Percentiles rank a stretch among this genome's conserved stretches.
Evolutionary conservation across 2,797 vertebrate genomes (phyloP).

Genomic region (Microchirus variegatus): DNA sequence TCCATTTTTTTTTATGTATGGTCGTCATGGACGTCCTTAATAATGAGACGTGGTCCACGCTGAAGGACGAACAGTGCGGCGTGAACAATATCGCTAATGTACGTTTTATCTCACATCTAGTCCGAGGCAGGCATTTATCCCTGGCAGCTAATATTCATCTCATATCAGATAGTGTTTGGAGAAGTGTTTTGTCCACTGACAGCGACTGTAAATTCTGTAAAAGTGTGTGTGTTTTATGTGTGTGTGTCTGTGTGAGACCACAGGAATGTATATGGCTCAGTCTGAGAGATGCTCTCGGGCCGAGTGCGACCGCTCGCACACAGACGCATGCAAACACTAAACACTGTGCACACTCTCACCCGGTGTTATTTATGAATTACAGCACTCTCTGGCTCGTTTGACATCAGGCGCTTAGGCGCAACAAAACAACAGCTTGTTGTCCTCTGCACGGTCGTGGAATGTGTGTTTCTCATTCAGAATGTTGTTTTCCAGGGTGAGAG

Average conservation of each 20-base stretch:
- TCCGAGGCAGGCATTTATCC: slow-evolving; percentile 47
- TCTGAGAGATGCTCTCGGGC: slow-evolving; percentile 43
- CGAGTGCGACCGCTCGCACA: slow-evolving; percentile 3
- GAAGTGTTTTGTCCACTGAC: slow-evolving; percentile 63
- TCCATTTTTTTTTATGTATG: too few species aligned
- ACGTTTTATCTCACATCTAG: slow-evolving; percentile 37
- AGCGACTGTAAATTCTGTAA: slow-evolving; percentile 69
- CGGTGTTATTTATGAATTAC: slow-evolving; percentile 29
- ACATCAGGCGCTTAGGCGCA: slow-evolving; percentile 7
- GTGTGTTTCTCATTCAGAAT: background rate
- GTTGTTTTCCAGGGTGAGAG: too few species aligned
- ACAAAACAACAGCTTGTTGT: background rate
- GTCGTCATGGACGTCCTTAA: slow-evolving; percentile 14
- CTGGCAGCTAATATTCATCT: slow-evolving; percentile 40
- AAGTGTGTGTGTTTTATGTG: slow-evolving; percentile 30
- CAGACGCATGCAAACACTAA: slow-evolving; percentile 11
- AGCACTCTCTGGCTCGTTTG: slow-evolving; percentile 26
- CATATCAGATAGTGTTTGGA: slow-evolving; percentile 58
- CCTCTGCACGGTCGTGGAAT: slow-evolving; percentile 5
- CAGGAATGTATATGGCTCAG: slow-evolving; percentile 61
- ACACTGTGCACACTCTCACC: slow-evolving; percentile 21
- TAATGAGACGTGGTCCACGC: background rate
- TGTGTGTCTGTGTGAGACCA: slow-evolving; percentile 36
- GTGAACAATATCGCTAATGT: slow-evolving; percentile 40
- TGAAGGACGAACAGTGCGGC: background rate